Percentiles rank a stretch among this genome's conserved stretches.
Conservation (phyloP, 2,113 vertebrate species). For the Camarhynchus parvulus region DNA sequence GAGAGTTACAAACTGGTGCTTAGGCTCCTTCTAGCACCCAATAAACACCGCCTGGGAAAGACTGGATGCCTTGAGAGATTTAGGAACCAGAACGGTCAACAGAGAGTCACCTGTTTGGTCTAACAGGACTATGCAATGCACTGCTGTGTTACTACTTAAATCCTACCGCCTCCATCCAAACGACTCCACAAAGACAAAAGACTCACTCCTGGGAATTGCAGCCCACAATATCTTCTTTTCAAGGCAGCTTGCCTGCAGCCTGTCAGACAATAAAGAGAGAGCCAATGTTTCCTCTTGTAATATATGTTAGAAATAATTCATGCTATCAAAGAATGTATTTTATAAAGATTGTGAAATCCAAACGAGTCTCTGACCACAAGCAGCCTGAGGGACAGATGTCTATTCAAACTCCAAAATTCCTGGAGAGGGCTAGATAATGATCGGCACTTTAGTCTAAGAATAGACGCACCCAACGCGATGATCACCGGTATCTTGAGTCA, state of each 20-base stretch:
- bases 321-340: too few relatives aligned
- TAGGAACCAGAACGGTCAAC: not conserved
- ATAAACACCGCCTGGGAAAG: not conserved
- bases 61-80: not conserved
- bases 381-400: too few relatives aligned
- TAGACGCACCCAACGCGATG: too few relatives aligned
- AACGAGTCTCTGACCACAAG: too few relatives aligned
- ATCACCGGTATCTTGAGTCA: too few relatives aligned
- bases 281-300: not conserved
- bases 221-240: not conserved
- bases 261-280: not conserved
- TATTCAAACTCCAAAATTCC: too few relatives aligned
- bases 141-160: not conserved
- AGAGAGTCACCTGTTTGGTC: not conserved
- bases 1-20: not conserved
- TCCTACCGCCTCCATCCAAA: not conserved
- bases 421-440: too few relatives aligned
- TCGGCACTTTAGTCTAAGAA: too few relatives aligned
- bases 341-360: too few relatives aligned
- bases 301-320: too few relatives aligned
- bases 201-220: not conserved
- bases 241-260: not conserved
- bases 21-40: not conserved
- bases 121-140: not conserved
- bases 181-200: not conserved